Conservation (phyloP, 2,797 vertebrate species). For the Columba guinea region DNA sequence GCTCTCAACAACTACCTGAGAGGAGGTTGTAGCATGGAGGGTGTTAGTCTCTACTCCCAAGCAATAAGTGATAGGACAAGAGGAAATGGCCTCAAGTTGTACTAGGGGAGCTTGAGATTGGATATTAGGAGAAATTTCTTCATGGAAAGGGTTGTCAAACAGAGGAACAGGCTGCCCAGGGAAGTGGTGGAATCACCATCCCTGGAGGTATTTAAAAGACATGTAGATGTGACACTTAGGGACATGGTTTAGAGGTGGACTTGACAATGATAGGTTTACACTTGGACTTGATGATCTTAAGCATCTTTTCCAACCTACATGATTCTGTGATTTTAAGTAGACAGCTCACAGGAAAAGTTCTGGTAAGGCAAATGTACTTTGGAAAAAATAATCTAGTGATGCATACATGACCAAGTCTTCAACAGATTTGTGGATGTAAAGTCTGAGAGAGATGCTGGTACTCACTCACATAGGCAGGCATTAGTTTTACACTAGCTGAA, state of each 20-base stretch:
- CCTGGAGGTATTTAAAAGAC: not conserved
- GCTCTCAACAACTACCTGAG: not conserved
- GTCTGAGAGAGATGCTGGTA: not conserved
- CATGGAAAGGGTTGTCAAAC: accelerated
- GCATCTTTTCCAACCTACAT: not conserved
- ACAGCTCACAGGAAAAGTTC: not conserved
- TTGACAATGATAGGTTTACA: not conserved
- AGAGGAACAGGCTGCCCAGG: not conserved
- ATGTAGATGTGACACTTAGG: accelerated
- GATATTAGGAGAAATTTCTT: not conserved
- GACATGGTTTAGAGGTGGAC: not conserved
- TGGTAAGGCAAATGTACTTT: slow-evolving; percentile 10
- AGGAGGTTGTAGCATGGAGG: not conserved
- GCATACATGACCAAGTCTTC: not conserved
- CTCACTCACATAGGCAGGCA: slow-evolving; percentile 10
- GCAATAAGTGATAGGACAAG: accelerated
- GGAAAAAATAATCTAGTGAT: not conserved
- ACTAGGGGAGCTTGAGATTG: not conserved
- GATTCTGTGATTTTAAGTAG: not conserved
- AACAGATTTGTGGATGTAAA: slow-evolving; percentile 27
- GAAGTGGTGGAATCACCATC: not conserved
- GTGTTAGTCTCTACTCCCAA: not conserved
- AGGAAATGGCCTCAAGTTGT: not conserved
- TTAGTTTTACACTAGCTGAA: not conserved
- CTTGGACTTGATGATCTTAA: not conserved